These are phyloP conservation scores for Stercorarius parasiticus DNA, from an alignment of 2,113 vertebrate species.

Conservation along the genomic window DNA sequence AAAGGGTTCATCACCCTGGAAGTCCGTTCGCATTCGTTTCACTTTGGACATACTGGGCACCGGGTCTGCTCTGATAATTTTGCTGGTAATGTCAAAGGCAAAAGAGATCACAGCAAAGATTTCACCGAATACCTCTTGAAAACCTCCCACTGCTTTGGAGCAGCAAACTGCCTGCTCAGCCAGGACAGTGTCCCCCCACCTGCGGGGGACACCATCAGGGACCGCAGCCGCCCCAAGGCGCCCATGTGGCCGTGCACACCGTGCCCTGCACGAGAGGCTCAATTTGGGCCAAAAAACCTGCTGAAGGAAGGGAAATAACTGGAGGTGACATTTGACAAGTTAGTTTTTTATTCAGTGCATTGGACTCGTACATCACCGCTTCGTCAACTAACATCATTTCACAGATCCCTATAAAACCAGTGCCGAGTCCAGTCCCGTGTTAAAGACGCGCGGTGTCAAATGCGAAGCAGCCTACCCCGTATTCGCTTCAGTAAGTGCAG, in stretches of 20 bases:
- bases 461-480: neutral
- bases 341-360: slow-evolving; percentile 48
- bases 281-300: neutral
- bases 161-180: neutral
- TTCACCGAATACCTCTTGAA: neutral
- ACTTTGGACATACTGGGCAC: accelerated
- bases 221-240: neutral
- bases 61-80: neutral
- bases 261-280: neutral
- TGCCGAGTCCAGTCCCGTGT: neutral
- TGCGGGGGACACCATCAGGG: accelerated
- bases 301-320: neutral
- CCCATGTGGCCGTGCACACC: accelerated
- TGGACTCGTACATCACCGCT: neutral
- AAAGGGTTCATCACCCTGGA: neutral
- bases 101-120: neutral
- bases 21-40: neutral
- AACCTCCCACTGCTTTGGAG: neutral
- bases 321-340: neutral
- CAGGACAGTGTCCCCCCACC: neutral
- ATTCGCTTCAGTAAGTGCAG: neutral
- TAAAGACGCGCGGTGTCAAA: neutral
- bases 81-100: neutral
- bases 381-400: neutral
- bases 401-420: neutral